Percentiles rank a stretch among this genome's conserved stretches.
phyloP scores from a whole-genome alignment of 2,888 invertebrate species.

The Nomada fabriciana region DNA sequence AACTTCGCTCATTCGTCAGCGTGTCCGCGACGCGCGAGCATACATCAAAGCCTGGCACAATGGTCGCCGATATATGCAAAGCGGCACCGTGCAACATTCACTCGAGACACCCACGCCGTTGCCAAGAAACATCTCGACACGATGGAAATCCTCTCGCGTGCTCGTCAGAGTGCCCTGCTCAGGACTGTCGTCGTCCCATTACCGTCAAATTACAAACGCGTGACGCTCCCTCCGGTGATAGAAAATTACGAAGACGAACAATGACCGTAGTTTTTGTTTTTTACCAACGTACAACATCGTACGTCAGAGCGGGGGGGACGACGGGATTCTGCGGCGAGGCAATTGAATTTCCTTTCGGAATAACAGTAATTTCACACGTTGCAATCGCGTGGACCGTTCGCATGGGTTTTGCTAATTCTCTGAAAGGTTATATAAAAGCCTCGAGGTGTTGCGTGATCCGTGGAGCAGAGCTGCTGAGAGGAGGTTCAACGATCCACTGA shows the following conservation, averaged over 20 bases:
- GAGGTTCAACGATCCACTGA: background rate
- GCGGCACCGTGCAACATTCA: slow-evolving; percentile 40
- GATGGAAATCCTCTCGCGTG: slow-evolving; percentile 50
- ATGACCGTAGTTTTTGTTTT: slow-evolving; percentile 23
- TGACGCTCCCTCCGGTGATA: slow-evolving; percentile 39
- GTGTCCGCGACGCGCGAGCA: slow-evolving; percentile 43
- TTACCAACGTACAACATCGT: background rate
- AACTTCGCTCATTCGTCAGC: slow-evolving; percentile 53
- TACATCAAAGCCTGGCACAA: slow-evolving; percentile 58
- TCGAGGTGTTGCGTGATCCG: background rate
- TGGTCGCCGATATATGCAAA: slow-evolving; percentile 53
- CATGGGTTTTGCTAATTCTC: slow-evolving; percentile 5
- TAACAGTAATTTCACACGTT: background rate
- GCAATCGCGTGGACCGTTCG: background rate
- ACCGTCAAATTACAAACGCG: slow-evolving; percentile 50
- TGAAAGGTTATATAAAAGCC: background rate
- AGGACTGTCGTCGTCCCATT: slow-evolving; percentile 48
- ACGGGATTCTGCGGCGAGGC: background rate
- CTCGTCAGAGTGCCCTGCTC: slow-evolving; percentile 34
- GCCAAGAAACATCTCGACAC: slow-evolving; percentile 49
- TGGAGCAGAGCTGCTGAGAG: background rate
- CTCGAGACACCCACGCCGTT: slow-evolving; percentile 53
- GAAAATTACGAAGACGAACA: slow-evolving; percentile 46
- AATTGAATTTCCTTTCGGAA: slow-evolving; percentile 10
- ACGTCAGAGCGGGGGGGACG: background rate